Conservation (phyloP, 2,113 vertebrate species). For the Rhagologus leucostigma region DNA sequence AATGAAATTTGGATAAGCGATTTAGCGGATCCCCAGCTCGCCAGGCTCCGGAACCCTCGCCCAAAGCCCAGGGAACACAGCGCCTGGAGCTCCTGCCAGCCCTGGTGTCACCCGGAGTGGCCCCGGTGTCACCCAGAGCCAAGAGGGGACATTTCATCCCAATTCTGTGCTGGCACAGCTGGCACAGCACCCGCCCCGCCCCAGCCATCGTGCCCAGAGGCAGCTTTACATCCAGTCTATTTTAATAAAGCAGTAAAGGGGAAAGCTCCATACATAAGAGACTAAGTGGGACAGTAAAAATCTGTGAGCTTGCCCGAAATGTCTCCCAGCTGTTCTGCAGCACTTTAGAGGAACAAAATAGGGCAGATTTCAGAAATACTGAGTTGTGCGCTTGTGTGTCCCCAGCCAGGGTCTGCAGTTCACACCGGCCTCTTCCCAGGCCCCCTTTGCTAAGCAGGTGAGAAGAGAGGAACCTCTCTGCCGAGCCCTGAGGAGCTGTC, state of each 20-base stretch:
- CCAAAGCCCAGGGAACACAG: accelerated
- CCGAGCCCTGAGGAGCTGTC: not conserved
- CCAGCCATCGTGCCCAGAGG: not conserved
- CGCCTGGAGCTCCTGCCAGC: not conserved
- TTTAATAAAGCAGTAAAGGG: not conserved
- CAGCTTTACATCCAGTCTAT: not conserved
- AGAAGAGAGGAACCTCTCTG: not conserved
- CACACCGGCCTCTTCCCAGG: accelerated
- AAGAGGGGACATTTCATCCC: not conserved
- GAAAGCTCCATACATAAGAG: not conserved
- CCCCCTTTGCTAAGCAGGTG: not conserved
- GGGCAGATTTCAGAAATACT: not conserved
- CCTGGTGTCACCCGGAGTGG: not conserved
- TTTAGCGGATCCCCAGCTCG: not conserved
- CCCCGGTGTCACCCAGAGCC: accelerated
- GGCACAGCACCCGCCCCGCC: not conserved
- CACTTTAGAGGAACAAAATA: not conserved
- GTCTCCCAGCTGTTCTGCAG: not conserved
- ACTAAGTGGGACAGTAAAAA: not conserved
- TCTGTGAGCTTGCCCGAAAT: not conserved
- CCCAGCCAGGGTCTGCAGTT: not conserved
- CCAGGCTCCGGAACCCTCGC: accelerated
- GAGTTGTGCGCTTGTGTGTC: not conserved
- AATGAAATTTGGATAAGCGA: not conserved
- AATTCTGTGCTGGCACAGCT: not conserved